Base-by-base conservation (phyloP, 2,113 vertebrate species). In the Sorex fumeus region DNA sequence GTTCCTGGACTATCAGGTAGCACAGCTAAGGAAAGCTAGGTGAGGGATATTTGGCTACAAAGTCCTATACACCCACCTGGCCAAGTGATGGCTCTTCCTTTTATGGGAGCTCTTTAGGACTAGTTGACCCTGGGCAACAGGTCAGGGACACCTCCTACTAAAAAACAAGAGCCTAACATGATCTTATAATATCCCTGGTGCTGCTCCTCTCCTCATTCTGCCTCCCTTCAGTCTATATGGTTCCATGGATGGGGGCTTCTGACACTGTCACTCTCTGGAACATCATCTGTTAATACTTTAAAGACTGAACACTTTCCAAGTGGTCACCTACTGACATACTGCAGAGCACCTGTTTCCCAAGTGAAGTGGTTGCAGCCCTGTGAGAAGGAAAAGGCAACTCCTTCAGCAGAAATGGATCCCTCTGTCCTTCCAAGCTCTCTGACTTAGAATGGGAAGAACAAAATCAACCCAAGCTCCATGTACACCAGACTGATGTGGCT, bases 351-450 rank as follows among this genome's bases (percentile, higher is more conserved):
- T 34, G 11, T 67, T 67, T 82, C 69, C 50, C 70, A 40, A 4
- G 30, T 47, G 43, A 78, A 60, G 36, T 82, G 70, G 34, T 7
- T 71, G 70, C 30, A 62, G n/a, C 75, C 75, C 43, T 11, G 6
- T 27, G 23, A 84, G 71, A 66, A 47, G 40, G 47, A 91, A 71
- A 32, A 43, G 66, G 16, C 21, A 76, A 75, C 50, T 18, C 36
- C 50, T 64, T 88, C 32, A 25, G 70, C 88, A 85, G 43, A 93
- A 34, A 62, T n/a, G 9, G 57, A 43, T 76, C 21, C 19, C 25
- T 84, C 45, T 67, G 40, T 57, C 50, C 16, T 84, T 93, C 69
- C n/a, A n/a, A 82, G 47, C 30, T 70, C 80, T 81, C 79, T 82
- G 15, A 77, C 45, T 64, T 92, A 47, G 36, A 78, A 82, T 36